A percentile compares a stretch with the other conserved stretches of the same genome.
Conservation (phyloP, 2,888 invertebrate genomes). For the Allolobophora icterica region DNA sequence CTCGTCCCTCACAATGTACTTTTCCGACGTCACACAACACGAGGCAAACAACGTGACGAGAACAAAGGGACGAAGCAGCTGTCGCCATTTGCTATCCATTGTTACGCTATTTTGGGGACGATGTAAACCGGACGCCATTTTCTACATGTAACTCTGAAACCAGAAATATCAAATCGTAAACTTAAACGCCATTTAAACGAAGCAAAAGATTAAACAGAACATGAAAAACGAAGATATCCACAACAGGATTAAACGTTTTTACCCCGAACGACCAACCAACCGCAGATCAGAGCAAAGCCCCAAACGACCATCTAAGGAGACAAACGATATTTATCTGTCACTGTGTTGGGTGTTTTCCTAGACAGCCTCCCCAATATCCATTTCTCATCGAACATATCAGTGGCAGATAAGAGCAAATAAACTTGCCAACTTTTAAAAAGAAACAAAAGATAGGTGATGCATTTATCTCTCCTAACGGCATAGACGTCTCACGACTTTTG, state of each 20-base stretch:
- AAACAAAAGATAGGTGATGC: not conserved
- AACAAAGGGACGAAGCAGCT: not conserved
- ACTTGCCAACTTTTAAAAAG: not conserved
- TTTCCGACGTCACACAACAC: not conserved
- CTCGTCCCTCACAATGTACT: not conserved
- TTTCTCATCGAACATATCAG: not conserved
- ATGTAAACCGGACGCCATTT: not conserved
- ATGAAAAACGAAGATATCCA: not conserved
- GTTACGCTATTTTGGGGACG: not conserved
- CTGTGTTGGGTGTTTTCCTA: not conserved
- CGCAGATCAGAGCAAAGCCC: not conserved
- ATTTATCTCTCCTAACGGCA: not conserved
- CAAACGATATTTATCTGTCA: not conserved
- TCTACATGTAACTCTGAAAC: not conserved
- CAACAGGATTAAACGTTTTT: not conserved
- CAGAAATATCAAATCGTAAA: not conserved
- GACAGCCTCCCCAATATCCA: not conserved
- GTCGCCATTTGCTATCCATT: not conserved
- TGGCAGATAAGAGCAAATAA: not conserved
- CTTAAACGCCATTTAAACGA: not conserved
- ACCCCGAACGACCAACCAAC: not conserved
- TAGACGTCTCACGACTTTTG: not conserved
- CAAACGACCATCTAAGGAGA: too few species aligned
- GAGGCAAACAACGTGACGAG: not conserved
- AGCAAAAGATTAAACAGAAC: not conserved